Base-by-base conservation (phyloP, 1,140 invertebrate genomes). In the Cephus cinctus region DNA sequence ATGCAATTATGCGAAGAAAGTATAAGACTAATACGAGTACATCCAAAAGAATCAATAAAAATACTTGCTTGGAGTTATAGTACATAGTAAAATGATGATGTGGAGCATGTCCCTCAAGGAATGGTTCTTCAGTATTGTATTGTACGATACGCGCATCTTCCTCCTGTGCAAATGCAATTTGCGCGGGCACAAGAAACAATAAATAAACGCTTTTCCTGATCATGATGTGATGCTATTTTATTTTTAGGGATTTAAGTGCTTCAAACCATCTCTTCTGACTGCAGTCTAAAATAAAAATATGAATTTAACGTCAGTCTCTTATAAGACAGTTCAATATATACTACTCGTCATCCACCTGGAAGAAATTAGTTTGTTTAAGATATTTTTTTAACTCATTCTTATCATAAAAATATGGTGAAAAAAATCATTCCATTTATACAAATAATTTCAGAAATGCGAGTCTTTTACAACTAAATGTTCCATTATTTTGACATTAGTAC, bases 51-150 rank as follows among this genome's bases (percentile, higher is more conserved):
- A 38, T 16, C 9, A 9, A 38, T 12, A 31, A n/a, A 38, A 19
- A 5, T 31, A 57, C 74, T 77, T 80, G 89, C 87, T 87, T 89
- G 19, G 87, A 87, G 5, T 86, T 86, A 70, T 82, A 89, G 61
- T 89, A 89, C 79, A 89, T 88, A 22, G 90, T 73, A 70, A 90
- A 90, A 66, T 87, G 83, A 63, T 84, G 80, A 41, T 83, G 86
- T 27, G 79, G 78, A 9, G 75, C 61, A 2, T 89, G 67, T 69
- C 81, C 76, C 16, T 73, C 60, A 2, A 73, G 63, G 62, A 88
- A 87, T 39, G 72, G 80, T 6, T 80, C 78, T 9, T 52, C 54
- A 3, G n/a, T n/a, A n/a, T 54, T 71, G 49, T 77, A 79, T 50
- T 72, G 64, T 14, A 74, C 34, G 8, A 69, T 69, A 47, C 70